phyloP scores from a whole-genome alignment of 2,797 vertebrate genomes.

The Hippoglossus hippoglossus region DNA sequence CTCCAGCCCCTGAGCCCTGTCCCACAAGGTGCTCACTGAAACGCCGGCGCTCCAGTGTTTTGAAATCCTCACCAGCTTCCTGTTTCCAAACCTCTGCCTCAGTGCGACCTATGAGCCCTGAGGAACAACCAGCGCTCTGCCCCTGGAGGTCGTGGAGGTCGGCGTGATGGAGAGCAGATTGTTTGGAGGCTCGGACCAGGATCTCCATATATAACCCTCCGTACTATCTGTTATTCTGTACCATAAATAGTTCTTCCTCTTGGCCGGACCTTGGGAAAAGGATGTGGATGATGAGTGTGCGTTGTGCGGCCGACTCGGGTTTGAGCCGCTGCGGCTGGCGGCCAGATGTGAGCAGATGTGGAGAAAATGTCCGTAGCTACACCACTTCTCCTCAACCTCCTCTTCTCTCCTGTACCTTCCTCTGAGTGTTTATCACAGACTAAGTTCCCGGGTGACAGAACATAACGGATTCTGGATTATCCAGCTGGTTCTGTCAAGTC shows the following conservation, averaged over 20 bases:
- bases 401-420: neutral
- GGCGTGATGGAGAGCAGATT: slow-evolving; percentile 23
- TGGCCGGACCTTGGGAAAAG: slow-evolving; percentile 61
- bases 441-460: neutral
- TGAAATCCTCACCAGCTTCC: slow-evolving; percentile 54
- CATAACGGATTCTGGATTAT: neutral
- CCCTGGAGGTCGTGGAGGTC: slow-evolving; percentile 10
- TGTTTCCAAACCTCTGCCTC: slow-evolving; percentile 36
- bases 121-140: slow-evolving; percentile 22
- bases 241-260: slow-evolving; percentile 68
- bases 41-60: slow-evolving; percentile 39
- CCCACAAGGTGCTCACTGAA: slow-evolving; percentile 66
- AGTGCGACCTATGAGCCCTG: neutral
- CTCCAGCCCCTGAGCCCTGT: slow-evolving; percentile 31
- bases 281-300: slow-evolving; percentile 63
- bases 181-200: slow-evolving; percentile 28
- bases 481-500: neutral
- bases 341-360: slow-evolving; percentile 58
- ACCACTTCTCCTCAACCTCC: neutral
- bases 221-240: slow-evolving; percentile 51
- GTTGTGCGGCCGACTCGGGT: slow-evolving; percentile 36
- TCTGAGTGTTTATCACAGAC: neutral
- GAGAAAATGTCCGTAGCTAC: slow-evolving; percentile 43
- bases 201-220: slow-evolving; percentile 51
- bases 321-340: slow-evolving; percentile 56